Evolutionary conservation across 2,888 invertebrate species (phyloP), one percentile per base, ranked within the genome.

Genomic region (Ophioninae sp.): DNA sequence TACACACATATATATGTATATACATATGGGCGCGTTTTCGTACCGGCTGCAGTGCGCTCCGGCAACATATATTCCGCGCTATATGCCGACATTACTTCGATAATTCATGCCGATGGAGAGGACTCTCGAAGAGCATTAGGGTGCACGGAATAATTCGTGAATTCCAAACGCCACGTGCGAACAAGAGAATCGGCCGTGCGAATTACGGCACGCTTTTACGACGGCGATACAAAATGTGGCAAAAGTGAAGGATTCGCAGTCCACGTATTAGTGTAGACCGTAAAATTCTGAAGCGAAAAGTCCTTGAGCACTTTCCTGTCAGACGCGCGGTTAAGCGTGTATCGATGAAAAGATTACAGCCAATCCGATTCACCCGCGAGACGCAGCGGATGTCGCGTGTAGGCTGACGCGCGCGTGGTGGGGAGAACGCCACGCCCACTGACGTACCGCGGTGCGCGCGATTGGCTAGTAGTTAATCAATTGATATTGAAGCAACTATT

Each of bases 21-120:
- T 13, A 50, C 10, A 57, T 44, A 50, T 39, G 1, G 13, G 61
- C 13, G 41, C 23, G 23, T 57, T 50, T 17, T 41, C 56, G 56
- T 39, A 30, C 67, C 61, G 23, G 62, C 74, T 69, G 57, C 37
- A 57, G 21, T 37, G 37, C 37, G 13, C 50, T 17, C 39, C 62
- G 44, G 65, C 65, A 37, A 37, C 65, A 57, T 41, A 75, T 39
- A 67, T 75, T 67, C 69, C 65, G 37, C n/a, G n/a, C n/a, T 8
- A 61, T 30, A 74, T 50, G 6, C 50, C 62, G 30, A 64, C 62
- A 50, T 65, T 65, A 70, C 23, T 70, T 76, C 67, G 75, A 78
- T 81, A 81, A 79, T 81, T 84, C 84, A 84, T 81, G 81, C 79
- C 81, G 81, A 81, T 78, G 83, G 17, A 17, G 50, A n/a, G 78